phyloP scores from a whole-genome alignment of 2,113 vertebrate genomes.

The Grallaria varia region DNA sequence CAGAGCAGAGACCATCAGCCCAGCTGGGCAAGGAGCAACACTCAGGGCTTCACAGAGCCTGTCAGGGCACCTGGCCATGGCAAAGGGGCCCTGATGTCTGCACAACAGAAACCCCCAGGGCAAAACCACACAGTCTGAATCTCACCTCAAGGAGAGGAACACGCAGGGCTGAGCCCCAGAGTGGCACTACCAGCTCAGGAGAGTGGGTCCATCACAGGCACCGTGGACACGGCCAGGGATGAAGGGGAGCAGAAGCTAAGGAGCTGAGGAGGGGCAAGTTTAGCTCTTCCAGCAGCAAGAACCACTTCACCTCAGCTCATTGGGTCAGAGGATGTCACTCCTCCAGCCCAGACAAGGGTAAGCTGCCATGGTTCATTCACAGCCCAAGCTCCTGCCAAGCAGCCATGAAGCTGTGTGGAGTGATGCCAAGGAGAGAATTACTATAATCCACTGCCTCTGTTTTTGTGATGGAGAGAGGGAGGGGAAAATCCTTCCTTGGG shows the following conservation, averaged over 20 bases:
- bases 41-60: background rate
- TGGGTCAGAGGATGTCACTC: background rate
- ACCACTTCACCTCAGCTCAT: background rate
- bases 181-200: background rate
- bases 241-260: background rate
- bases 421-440: background rate
- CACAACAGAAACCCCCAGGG: background rate
- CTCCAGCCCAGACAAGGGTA: background rate
- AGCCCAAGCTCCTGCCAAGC: background rate
- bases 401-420: background rate
- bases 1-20: background rate
- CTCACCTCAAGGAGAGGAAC: background rate
- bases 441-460: background rate
- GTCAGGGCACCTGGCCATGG: rapidly evolving
- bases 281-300: background rate
- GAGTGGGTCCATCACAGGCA: rapidly evolving
- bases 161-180: background rate
- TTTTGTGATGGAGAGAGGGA: background rate
- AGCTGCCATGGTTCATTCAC: background rate
- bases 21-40: background rate
- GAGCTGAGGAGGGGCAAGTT: rapidly evolving
- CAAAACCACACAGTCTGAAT: rapidly evolving
- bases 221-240: rapidly evolving
- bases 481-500: background rate
- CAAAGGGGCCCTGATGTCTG: rapidly evolving